Evolutionary conservation across 2,888 invertebrate genomes (phyloP).

Genomic region (Achlya flavicornis): DNA sequence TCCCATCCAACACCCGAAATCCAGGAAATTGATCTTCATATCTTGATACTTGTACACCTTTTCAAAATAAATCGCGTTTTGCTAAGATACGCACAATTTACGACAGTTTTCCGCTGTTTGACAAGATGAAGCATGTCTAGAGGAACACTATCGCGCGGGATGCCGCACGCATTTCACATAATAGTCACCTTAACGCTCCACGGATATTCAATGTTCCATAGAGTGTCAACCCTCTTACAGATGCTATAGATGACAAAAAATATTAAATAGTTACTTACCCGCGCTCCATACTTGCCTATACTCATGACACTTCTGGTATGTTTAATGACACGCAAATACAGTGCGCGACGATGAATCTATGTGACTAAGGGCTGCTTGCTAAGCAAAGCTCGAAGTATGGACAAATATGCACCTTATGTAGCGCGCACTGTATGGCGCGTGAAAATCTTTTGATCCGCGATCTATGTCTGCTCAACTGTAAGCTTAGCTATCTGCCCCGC

Average conservation of each 20-base stretch:
- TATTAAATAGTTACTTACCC: neutral
- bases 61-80: neutral
- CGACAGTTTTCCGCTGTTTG: conserved; percentile 52
- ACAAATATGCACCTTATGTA: too few relatives aligned
- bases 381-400: too few relatives aligned
- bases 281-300: neutral
- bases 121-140: conserved; percentile 44
- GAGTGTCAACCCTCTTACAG: conserved; percentile 13
- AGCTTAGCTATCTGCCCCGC: too few relatives aligned
- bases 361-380: too few relatives aligned
- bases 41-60: neutral
- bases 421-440: too few relatives aligned
- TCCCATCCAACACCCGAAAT: neutral
- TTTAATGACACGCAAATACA: neutral
- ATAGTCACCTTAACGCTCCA: conserved; percentile 38
- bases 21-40: conserved; percentile 1
- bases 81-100: conserved; percentile 50
- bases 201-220: conserved; percentile 53
- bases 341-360: too few relatives aligned
- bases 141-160: conserved; percentile 36
- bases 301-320: neutral
- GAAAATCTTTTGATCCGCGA: too few relatives aligned
- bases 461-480: too few relatives aligned
- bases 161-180: conserved; percentile 35
- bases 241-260: neutral